These are phyloP conservation scores for Intellagama lesueurii DNA, from an alignment of 2,797 vertebrate species.

Conservation along the genomic window DNA sequence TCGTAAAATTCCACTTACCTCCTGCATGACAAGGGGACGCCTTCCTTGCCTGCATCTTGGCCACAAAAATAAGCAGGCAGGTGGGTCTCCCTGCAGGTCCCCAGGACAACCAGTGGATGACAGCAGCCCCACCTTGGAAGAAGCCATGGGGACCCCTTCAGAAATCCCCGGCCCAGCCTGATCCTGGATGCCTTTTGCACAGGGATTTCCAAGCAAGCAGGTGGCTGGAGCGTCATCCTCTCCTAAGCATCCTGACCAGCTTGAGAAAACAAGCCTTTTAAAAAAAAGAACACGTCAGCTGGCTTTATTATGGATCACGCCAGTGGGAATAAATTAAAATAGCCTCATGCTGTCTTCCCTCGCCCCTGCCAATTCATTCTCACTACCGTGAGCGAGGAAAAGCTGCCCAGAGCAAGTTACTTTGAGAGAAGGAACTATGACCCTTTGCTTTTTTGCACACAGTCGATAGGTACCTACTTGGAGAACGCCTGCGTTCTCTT, in stretches of 20 bases:
- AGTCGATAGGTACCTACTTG: no score
- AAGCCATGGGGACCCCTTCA: background rate
- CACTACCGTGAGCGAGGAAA: background rate
- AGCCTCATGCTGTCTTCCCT: no score
- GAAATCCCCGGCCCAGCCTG: background rate
- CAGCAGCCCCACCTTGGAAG: background rate
- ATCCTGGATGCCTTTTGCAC: background rate
- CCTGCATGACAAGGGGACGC: background rate
- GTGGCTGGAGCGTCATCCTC: background rate
- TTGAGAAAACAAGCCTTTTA: background rate
- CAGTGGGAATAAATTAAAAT: background rate
- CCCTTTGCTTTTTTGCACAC: no score
- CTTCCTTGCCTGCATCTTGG: background rate
- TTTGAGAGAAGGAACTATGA: background rate
- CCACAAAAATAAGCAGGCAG: background rate
- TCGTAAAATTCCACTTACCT: no score
- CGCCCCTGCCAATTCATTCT: no score
- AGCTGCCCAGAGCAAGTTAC: background rate
- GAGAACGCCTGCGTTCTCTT: no score
- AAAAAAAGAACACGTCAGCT: background rate
- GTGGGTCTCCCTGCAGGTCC: background rate
- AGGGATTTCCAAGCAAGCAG: slow-evolving; percentile 25
- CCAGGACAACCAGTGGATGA: fast-evolving
- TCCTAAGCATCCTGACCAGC: background rate
- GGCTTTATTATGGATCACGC: background rate